Conservation (phyloP, 2,888 invertebrate species). For the Drosophila multiciliata region DNA sequence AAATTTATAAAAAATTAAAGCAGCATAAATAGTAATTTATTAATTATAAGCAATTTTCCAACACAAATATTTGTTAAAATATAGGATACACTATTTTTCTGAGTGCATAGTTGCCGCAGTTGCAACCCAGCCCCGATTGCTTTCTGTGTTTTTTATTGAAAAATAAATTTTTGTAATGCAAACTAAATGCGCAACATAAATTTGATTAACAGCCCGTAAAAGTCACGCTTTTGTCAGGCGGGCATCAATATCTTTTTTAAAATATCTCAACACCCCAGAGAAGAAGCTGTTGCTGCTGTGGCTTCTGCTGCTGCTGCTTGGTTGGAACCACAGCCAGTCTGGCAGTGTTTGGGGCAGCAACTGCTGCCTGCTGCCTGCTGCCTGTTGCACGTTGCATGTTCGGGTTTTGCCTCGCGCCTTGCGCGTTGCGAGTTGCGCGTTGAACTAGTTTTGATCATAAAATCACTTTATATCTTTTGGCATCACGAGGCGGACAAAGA, state of each 20-base stretch:
- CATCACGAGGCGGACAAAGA: slow-evolving; percentile 54
- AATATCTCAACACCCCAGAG: slow-evolving; percentile 79
- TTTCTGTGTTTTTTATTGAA: slow-evolving; percentile 65
- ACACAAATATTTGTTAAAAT: not conserved
- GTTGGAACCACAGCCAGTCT: slow-evolving; percentile 6
- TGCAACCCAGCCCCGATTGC: slow-evolving; percentile 9
- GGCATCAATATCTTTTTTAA: slow-evolving; percentile 79
- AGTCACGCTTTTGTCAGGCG: slow-evolving; percentile 82
- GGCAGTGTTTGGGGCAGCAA: slow-evolving; percentile 4
- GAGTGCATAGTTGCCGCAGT: slow-evolving; percentile 1
- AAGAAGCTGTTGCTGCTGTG: slow-evolving; percentile 22
- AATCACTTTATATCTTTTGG: slow-evolving; percentile 79
- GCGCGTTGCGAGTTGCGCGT: slow-evolving; percentile 38
- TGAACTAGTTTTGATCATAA: slow-evolving; percentile 81
- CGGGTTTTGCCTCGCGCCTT: slow-evolving; percentile 16
- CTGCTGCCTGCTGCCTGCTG: slow-evolving; percentile 27
- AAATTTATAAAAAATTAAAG: too few species aligned
- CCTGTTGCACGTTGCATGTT: slow-evolving; percentile 27
- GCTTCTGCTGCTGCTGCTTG: slow-evolving; percentile 8
- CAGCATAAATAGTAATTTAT: not conserved
- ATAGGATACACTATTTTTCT: not conserved
- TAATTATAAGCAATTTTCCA: not conserved
- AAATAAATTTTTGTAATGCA: slow-evolving; percentile 80
- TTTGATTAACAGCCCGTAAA: slow-evolving; percentile 83
- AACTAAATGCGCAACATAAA: slow-evolving; percentile 82